Percentiles rank a stretch among this genome's conserved stretches.
phyloP scores from a whole-genome alignment of 2,797 vertebrate species.

The Helarctos malayanus region DNA sequence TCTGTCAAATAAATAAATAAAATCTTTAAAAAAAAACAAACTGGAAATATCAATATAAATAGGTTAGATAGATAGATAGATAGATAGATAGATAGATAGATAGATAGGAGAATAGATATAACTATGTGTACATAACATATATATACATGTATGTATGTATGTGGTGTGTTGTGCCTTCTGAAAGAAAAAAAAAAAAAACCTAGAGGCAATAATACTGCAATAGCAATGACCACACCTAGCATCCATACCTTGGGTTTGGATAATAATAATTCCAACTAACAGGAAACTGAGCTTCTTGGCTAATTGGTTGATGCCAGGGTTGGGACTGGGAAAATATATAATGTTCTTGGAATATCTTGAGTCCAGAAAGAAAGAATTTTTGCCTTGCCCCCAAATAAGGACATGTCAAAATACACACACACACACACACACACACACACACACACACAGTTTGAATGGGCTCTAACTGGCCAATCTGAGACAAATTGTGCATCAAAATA shows the following conservation, averaged over 20 bases:
- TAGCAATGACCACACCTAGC: neutral
- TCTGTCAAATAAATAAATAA: too few species aligned
- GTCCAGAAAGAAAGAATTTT: neutral
- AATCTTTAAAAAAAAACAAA: neutral
- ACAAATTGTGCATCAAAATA: constrained; percentile 29
- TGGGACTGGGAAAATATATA: neutral
- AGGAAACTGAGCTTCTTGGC: neutral
- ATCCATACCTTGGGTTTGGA: neutral
- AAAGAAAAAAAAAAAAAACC: neutral
- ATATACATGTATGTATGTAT: neutral
- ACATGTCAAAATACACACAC: constrained; percentile 12
- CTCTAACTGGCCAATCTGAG: neutral
- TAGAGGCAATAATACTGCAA: neutral
- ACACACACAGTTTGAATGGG: neutral
- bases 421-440: neutral
- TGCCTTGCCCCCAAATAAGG: neutral
- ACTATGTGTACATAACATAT: neutral
- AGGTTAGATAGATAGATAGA: neutral
- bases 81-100: neutral
- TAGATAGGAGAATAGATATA: neutral
- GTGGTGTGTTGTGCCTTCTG: neutral
- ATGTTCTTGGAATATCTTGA: neutral
- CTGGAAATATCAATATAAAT: neutral
- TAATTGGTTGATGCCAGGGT: neutral
- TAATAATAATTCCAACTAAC: constrained; percentile 28